Base-by-base conservation (phyloP, 2,888 invertebrate species). In the Cryptophagus acutangulus region DNA sequence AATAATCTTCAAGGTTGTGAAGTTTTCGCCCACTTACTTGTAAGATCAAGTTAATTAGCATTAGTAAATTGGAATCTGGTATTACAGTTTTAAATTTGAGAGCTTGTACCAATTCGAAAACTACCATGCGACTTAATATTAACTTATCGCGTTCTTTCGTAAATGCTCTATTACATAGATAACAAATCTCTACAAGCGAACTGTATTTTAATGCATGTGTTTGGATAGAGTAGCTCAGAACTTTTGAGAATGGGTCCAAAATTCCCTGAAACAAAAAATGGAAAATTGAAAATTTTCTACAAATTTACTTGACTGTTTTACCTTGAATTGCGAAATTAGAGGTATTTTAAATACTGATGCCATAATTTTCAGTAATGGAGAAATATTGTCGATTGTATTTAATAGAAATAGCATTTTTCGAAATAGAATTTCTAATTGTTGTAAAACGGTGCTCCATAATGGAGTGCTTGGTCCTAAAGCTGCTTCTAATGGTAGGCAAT, bases 191-290 rank as follows among this genome's bases (percentile, higher is more conserved):
- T 5, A 89, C 81, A 33, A 97, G 72, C 43, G 81, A 78, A 36
- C 79, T 79, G 61, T 88, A 82, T 56, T 87, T 84, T 43, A 97
- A 71, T 35, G 82, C 78, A 53, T 86, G 87, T 63, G 88, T 87
- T 70, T 95, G 94, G 43, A 97, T 83, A n/a, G 88, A 82, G 69
- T 87, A 89, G 64, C 91, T 88, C 43, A 97, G 70, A 49, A 96
- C 82, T 75, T 97, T 97, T 0, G 95, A 89, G 65, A 96, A 94
- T 2, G 95, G 93, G 63, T 97, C 97, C 57, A 97, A 73, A 50
- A 96, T 79, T 12, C 84, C 84, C 83, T 85, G 67, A 40, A 69
- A 66, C 45, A 38, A 17, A 20, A 38, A 38, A 14, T 16, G 15
- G 12, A 15, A 14, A 30, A 33, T n/a, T n/a, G 10, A 26, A 31